phyloP scores from a whole-genome alignment of 1,140 invertebrate genomes.

The Sminthurinus signatus region DNA sequence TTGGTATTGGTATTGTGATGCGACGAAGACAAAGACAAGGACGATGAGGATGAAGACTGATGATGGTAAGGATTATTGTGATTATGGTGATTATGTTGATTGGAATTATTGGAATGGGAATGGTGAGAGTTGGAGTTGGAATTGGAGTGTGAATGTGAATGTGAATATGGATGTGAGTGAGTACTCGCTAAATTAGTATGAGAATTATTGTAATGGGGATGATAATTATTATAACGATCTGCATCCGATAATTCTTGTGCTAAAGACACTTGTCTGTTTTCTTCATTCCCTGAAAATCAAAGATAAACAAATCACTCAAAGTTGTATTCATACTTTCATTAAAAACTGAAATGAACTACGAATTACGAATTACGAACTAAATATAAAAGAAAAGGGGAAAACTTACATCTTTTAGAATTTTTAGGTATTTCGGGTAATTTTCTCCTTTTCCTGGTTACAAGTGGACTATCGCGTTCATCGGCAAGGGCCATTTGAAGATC shows the following conservation, averaged over 20 bases:
- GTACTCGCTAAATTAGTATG: constrained; percentile 11
- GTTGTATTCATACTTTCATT: no score
- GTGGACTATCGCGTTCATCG: constrained; percentile 31
- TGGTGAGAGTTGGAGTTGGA: no score
- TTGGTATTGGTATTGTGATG: not conserved
- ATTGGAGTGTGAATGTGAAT: no score
- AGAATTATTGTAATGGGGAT: not conserved
- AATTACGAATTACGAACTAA: no score
- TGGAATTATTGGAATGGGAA: no score
- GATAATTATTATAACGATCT: constrained; percentile 16
- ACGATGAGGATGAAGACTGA: no score
- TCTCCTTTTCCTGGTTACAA: constrained; percentile 60
- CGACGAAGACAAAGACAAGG: no score
- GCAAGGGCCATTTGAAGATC: constrained; percentile 30
- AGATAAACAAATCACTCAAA: no score
- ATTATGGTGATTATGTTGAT: no score
- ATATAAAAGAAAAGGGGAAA: not conserved
- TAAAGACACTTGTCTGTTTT: constrained; percentile 30
- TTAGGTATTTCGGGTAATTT: constrained; percentile 81
- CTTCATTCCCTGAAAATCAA: constrained; percentile 33
- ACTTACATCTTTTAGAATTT: constrained; percentile 68
- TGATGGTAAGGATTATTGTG: no score
- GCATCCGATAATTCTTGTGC: constrained; percentile 38
- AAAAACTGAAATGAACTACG: no score
- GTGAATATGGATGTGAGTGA: constrained; percentile 11